Evolutionary conservation across 2,113 vertebrate species (phyloP), one percentile per base, ranked within the genome.

Genomic region (Datnioides undecimradiatus): DNA sequence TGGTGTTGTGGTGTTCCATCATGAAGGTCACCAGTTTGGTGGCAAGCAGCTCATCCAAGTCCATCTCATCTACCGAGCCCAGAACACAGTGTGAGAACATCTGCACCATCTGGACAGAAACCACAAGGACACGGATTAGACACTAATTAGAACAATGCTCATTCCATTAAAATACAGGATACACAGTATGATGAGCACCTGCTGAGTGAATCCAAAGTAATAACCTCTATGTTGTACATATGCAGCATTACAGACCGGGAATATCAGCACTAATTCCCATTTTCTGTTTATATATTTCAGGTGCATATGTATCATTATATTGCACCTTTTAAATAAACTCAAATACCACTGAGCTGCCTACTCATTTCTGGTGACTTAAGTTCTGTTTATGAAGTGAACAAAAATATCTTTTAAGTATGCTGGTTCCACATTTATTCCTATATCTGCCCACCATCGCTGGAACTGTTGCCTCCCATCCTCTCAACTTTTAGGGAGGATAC

Each of bases 21-120:
- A 93, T 91, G 69, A 90, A 93, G 31, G 87, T 88, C 57, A 92
- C 91, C 74, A 93, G 58, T 84, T 93, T 93, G 21, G 92, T 91
- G 60, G 92, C 83, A 11, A 93, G 86, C 34, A 93, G 81, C 75
- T 93, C 91, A 8, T 93, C 92, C 77, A 93, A 21, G 69, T 93
- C 92, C 90, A 92, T 91, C 59, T 93, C 92, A 34, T 93, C 92
- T 9, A 70, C 84, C 8, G 92, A 93, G 8, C 91, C 83, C 81
- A 93, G 87, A 25, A 93, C 88, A 7, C 87, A 93, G 33, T 79
- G 86, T 1, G 92, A 91, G 58, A 92, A 93, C 80, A 74, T 90
- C 81, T 93, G 92, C 48, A 92, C 84, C 92, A 93, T 90, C 92
- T 93, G 41, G 27, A 73, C 49, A 48, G 52, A 59, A 21, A 73